Base-by-base conservation (phyloP, 2,113 vertebrate genomes). In the Pyxicephalus adspersus region DNA sequence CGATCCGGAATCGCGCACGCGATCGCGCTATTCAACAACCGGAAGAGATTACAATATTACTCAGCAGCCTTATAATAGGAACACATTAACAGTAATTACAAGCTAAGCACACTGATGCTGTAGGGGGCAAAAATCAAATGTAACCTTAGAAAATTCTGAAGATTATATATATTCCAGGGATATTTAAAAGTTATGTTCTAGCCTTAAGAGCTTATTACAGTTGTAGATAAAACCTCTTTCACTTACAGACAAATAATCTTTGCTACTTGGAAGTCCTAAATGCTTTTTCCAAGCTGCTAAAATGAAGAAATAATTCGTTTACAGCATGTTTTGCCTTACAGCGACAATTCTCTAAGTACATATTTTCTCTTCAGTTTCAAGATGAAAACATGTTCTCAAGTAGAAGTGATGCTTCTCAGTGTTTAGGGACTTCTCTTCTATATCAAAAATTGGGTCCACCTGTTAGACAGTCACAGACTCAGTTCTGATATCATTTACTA, bases 11-110 rank as follows among this genome's bases (percentile, higher is more conserved):
- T n/a, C n/a, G n/a, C n/a, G n/a, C n/a, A n/a, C n/a, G n/a, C n/a
- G n/a, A n/a, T n/a, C n/a, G n/a, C n/a, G n/a, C n/a, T n/a, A n/a
- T n/a, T n/a, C n/a, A n/a, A n/a, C n/a, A n/a, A n/a, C n/a, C n/a
- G n/a, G n/a, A n/a, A n/a, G n/a, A 45, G 79, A 83, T 84, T 64
- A 83, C 61, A 67, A 84, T 83, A 65, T 60, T 70, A 5, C 3
- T 83, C 26, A 31, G 50, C 64, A 57, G 11, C 52, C 25, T 66
- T 78, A 18, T 61, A 82, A 45, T 76, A 74, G 45, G 38, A 84
- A 76, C n/a, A n/a, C 70, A 71, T 76, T 81, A 83, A 72, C 22
- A 61, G 61, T 54, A 79, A 83, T 82, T 71, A 74, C 25, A 74
- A 65, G 19, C 58, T 31, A 23, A 67, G 58, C 23, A 38, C 19